phyloP scores from a whole-genome alignment of 1,140 invertebrate species.

The Sycophaga agraensis region DNA sequence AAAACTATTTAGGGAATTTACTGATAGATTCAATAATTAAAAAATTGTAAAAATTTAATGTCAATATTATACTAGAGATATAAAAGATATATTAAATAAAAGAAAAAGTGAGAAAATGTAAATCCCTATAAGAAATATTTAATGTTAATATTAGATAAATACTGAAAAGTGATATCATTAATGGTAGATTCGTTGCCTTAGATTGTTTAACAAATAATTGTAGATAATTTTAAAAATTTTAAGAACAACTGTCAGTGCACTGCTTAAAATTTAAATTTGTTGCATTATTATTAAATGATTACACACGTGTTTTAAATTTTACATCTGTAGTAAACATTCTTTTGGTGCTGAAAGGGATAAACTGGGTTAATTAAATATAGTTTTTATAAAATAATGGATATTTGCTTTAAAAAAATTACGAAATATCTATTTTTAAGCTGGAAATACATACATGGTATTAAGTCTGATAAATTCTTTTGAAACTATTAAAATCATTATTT shows the following conservation, averaged over 20 bases:
- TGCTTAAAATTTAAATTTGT: slow-evolving; percentile 10
- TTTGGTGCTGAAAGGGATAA: slow-evolving; percentile 1
- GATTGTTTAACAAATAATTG: too few relatives aligned
- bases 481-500: too few relatives aligned
- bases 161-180: slow-evolving; percentile 2
- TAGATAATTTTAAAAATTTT: slow-evolving; percentile 7
- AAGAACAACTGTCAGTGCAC: slow-evolving; percentile 26
- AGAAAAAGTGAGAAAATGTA: too few relatives aligned
- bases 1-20: too few relatives aligned
- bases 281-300: not conserved
- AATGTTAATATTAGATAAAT: slow-evolving; percentile 3
- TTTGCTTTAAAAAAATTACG: not conserved
- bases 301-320: not conserved
- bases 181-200: slow-evolving; percentile 17
- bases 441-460: not conserved
- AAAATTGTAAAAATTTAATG: too few relatives aligned
- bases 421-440: too few relatives aligned
- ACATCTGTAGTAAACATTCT: not conserved
- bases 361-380: not conserved
- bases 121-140: too few relatives aligned
- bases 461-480: too few relatives aligned
- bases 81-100: too few relatives aligned
- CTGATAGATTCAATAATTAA: too few relatives aligned
- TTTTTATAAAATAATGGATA: too few relatives aligned
- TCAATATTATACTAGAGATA: too few relatives aligned